A percentile compares a stretch with the other conserved stretches of the same genome.
Conservation (phyloP, 2,888 invertebrate genomes). For the Acronicta leporina region DNA sequence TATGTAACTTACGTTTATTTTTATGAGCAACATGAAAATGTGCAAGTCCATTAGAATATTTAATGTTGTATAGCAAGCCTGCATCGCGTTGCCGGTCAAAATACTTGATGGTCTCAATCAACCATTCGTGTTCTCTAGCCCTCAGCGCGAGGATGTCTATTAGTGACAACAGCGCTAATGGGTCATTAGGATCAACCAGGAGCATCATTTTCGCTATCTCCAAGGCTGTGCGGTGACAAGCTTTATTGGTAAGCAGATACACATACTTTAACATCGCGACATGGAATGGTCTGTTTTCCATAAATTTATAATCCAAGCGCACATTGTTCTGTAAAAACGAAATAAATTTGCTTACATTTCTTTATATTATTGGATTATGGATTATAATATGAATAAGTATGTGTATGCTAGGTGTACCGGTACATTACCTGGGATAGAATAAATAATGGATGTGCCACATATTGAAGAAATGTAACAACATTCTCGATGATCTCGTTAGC, state of each 20-base stretch:
- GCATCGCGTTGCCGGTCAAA: conserved; percentile 63
- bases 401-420: background rate
- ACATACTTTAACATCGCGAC: conserved; percentile 94
- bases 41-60: conserved; percentile 73
- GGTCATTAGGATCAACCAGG: conserved; percentile 93
- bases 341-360: background rate
- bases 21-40: conserved; percentile 68
- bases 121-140: conserved; percentile 92
- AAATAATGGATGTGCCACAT: conserved; percentile 67
- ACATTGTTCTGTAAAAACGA: conserved; percentile 63
- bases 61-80: conserved; percentile 68
- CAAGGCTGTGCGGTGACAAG: conserved; percentile 95
- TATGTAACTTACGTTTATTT: conserved; percentile 57
- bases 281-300: conserved; percentile 78
- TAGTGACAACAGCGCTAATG: conserved; percentile 92
- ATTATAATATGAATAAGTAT: background rate
- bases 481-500: conserved; percentile 66
- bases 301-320: conserved; percentile 69
- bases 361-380: too few relatives aligned
- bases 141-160: conserved; percentile 95
- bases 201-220: conserved; percentile 95
- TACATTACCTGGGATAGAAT: conserved; percentile 69
- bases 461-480: conserved; percentile 68
- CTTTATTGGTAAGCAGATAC: conserved; percentile 92
- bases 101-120: conserved; percentile 72